phyloP scores from a whole-genome alignment of 1,140 invertebrate species.

The Pseudoatta argentina region DNA sequence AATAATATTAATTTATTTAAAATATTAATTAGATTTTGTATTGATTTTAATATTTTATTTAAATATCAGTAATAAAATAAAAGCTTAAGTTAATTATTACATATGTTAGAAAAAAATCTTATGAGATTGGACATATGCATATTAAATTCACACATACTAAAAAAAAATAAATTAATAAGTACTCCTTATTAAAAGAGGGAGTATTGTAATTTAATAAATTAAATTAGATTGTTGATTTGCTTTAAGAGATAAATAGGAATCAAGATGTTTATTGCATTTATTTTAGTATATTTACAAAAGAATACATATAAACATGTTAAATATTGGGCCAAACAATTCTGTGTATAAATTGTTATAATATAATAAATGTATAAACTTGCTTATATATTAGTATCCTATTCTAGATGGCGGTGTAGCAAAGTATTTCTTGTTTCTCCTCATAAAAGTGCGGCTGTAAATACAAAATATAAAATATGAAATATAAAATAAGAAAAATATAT shows the following conservation, averaged over 20 bases:
- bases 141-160: background rate
- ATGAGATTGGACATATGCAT: background rate
- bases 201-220: background rate
- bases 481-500: background rate
- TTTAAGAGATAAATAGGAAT: slow-evolving; percentile 1
- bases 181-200: background rate
- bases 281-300: slow-evolving; percentile 51
- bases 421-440: slow-evolving; percentile 84
- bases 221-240: background rate
- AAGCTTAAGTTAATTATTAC: background rate
- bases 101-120: background rate
- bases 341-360: slow-evolving; percentile 13
- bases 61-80: background rate
- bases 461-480: background rate
- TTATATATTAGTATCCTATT: slow-evolving; percentile 72
- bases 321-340: slow-evolving; percentile 31
- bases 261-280: slow-evolving; percentile 5
- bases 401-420: slow-evolving; percentile 84
- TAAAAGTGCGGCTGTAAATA: slow-evolving; percentile 81
- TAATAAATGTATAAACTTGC: slow-evolving; percentile 50
- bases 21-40: background rate
- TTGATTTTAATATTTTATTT: background rate
- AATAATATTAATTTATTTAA: background rate
- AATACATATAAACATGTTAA: slow-evolving; percentile 38
- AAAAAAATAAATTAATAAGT: background rate